These are phyloP conservation scores for Acridotheres tristis DNA, from an alignment of 2,797 vertebrate genomes.

Conservation along the genomic window DNA sequence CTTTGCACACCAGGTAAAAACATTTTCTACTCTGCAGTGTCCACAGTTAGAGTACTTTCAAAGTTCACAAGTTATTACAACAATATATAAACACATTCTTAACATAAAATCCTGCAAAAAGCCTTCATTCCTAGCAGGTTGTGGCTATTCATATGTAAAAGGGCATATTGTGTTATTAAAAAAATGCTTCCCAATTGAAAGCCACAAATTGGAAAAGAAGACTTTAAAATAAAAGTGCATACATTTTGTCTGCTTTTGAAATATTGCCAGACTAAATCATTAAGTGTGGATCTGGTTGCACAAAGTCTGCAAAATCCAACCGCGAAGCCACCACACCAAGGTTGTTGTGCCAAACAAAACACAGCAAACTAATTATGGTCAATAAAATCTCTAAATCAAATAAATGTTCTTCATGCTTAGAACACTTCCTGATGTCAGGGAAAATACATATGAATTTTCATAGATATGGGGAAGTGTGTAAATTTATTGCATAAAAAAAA, in stretches of 20 bases:
- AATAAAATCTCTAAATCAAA: conserved; percentile 73
- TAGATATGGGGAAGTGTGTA: not conserved
- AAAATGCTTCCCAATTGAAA: not conserved
- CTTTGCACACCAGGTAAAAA: not conserved
- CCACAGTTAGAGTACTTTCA: not conserved
- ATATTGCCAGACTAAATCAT: conserved; percentile 69
- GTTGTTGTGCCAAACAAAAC: conserved; percentile 71
- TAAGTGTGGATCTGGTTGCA: conserved; percentile 73
- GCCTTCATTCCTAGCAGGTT: not conserved
- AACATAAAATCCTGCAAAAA: not conserved
- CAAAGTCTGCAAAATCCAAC: conserved; percentile 72
- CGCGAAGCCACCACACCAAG: conserved; percentile 54
- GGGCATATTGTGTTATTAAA: not conserved
- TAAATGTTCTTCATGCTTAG: conserved; percentile 47
- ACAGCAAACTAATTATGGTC: conserved; percentile 66
- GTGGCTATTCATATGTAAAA: not conserved
- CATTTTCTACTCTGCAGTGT: not conserved
- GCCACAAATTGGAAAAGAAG: conserved; percentile 36
- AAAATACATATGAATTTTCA: conserved; percentile 58
- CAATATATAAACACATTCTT: not conserved
- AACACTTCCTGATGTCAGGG: conserved; percentile 58
- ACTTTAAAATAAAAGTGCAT: conserved; percentile 54
- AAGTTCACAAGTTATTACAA: not conserved
- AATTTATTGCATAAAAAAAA: not conserved
- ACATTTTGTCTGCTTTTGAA: conserved; percentile 69